Conservation (phyloP, 2,888 invertebrate genomes). For the Polydrusus cervinus region DNA sequence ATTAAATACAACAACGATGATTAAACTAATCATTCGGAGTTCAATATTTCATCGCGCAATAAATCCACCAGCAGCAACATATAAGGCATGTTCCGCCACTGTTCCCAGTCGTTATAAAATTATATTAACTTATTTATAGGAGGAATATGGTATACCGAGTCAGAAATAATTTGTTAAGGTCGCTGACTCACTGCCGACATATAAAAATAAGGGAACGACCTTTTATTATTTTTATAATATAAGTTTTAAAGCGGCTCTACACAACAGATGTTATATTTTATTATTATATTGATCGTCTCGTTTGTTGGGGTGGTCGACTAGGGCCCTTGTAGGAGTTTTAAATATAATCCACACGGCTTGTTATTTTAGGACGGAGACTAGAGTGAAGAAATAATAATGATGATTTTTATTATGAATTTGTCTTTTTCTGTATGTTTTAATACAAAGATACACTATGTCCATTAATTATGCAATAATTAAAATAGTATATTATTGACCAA, state of each 20-base stretch:
- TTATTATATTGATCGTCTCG: conserved; percentile 32
- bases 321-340: conserved; percentile 13
- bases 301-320: conserved; percentile 3
- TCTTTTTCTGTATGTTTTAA: too few species aligned
- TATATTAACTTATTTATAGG: conserved; percentile 44
- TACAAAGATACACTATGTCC: too few species aligned
- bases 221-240: conserved; percentile 42
- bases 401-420: too few species aligned
- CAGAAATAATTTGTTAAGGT: conserved; percentile 45
- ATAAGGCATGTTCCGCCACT: conserved; percentile 17
- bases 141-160: conserved; percentile 39
- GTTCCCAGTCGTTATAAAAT: conserved; percentile 30
- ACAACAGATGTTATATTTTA: conserved; percentile 34
- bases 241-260: conserved; percentile 36
- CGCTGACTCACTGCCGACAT: conserved; percentile 37
- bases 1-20: too few species aligned
- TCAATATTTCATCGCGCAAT: background rate
- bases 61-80: background rate
- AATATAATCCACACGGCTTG: background rate
- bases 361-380: conserved; percentile 1
- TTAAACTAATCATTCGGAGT: too few species aligned
- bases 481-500: too few species aligned
- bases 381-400: too few species aligned
- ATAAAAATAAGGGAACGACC: conserved; percentile 44
- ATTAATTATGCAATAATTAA: too few species aligned